Conservation (phyloP, 2,113 vertebrate species). For the Brienomyrus brachyistius region DNA sequence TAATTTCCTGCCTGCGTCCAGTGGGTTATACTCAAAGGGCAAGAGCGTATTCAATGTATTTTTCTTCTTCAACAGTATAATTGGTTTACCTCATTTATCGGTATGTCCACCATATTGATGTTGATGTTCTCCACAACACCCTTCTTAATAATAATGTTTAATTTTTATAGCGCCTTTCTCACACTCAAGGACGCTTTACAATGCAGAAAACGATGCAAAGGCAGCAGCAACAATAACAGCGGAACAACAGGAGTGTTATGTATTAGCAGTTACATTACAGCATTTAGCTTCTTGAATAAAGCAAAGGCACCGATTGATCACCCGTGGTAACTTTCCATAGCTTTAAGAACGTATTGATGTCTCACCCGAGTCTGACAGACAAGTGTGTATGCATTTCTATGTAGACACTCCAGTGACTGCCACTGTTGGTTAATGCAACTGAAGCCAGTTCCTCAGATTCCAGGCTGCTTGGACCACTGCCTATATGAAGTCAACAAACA, state of each 20-base stretch:
- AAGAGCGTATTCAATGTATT: not conserved
- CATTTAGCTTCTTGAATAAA: not conserved
- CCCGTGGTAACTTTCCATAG: not conserved
- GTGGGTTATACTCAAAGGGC: not conserved
- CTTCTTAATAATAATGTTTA: not conserved
- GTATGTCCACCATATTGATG: no score
- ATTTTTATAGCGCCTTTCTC: no score
- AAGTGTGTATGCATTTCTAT: not conserved
- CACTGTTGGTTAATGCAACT: not conserved
- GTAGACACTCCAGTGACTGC: not conserved
- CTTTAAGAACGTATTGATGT: not conserved
- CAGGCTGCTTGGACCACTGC: not conserved
- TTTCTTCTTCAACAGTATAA: not conserved
- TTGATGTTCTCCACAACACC: not conserved
- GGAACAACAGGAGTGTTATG: no score
- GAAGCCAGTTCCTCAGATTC: not conserved
- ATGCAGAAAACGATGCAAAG: no score
- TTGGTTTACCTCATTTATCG: not conserved
- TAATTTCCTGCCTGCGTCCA: not conserved
- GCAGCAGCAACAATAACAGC: no score
- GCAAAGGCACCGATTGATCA: not conserved
- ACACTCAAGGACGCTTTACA: no score
- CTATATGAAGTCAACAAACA: not conserved
- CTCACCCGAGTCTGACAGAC: not conserved
- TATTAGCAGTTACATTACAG: no score